A percentile compares a stretch with the other conserved stretches of the same genome.
These are phyloP conservation scores for Polyommatus icarus DNA, from an alignment of 2,888 invertebrate species.

Conservation along the genomic window DNA sequence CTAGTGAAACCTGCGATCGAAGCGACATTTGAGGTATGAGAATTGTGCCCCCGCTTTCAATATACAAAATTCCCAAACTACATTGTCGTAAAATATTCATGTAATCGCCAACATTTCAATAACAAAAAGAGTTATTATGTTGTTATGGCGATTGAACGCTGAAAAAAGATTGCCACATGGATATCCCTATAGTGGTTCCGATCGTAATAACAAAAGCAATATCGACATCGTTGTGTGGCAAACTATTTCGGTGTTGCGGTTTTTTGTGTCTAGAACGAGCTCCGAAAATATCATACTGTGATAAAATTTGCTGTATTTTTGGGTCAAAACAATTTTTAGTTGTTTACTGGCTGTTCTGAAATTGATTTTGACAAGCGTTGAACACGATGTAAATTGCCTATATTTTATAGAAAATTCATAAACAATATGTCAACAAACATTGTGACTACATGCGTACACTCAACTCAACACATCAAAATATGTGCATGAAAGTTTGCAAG, in stretches of 20 bases:
- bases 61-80: neutral
- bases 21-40: too few species aligned
- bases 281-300: conserved; percentile 13
- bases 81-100: conserved; percentile 8
- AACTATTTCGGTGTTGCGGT: conserved; percentile 29
- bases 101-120: conserved; percentile 5
- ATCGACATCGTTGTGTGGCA: conserved; percentile 22
- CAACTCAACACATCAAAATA: neutral
- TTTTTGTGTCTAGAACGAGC: conserved; percentile 27
- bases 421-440: neutral
- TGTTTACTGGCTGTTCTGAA: neutral
- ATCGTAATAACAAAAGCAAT: conserved; percentile 31
- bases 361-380: conserved; percentile 5
- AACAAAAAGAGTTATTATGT: conserved; percentile 21
- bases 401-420: neutral
- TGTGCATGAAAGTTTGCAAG: neutral
- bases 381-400: neutral
- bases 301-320: conserved; percentile 16
- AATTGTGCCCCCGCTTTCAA: neutral
- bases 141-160: conserved; percentile 15
- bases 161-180: conserved; percentile 27
- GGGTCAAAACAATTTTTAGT: conserved; percentile 6
- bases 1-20: too few species aligned
- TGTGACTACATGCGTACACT: neutral
- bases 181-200: conserved; percentile 11